A percentile compares a stretch with the other conserved stretches of the same genome.
phyloP scores from a whole-genome alignment of 1,140 invertebrate species.

The Panagrolaimus sp. region DNA sequence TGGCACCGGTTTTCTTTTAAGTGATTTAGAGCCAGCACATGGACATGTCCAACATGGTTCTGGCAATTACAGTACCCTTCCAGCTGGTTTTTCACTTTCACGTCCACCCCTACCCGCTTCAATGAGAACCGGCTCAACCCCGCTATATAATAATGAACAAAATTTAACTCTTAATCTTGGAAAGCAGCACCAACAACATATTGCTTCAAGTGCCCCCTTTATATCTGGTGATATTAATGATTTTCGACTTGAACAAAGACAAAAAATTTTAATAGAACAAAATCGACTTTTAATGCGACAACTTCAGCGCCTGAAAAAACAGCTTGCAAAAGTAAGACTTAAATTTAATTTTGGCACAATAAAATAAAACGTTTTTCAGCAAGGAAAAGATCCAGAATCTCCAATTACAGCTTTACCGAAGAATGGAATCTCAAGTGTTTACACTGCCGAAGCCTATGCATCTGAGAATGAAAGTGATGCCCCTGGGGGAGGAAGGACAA shows the following conservation, averaged over 20 bases:
- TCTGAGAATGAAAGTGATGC: neutral
- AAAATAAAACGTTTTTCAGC: no score
- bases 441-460: neutral
- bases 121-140: no score
- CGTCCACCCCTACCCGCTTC: neutral
- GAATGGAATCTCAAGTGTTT: no score
- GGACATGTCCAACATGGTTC: no score
- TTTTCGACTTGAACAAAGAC: conserved; percentile 23
- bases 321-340: neutral
- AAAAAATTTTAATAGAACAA: neutral
- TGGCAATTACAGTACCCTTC: neutral
- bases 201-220: neutral
- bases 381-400: no score
- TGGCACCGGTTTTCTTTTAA: neutral
- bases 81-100: neutral
- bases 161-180: no score
- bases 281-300: neutral
- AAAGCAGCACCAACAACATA: neutral
- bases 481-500: neutral
- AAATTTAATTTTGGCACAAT: neutral
- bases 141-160: neutral
- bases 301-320: conserved; percentile 6
- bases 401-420: no score
- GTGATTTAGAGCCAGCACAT: neutral
- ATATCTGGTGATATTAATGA: conserved; percentile 13